phyloP scores from a whole-genome alignment of 1,140 invertebrate species.

The Aphidius ervi region DNA sequence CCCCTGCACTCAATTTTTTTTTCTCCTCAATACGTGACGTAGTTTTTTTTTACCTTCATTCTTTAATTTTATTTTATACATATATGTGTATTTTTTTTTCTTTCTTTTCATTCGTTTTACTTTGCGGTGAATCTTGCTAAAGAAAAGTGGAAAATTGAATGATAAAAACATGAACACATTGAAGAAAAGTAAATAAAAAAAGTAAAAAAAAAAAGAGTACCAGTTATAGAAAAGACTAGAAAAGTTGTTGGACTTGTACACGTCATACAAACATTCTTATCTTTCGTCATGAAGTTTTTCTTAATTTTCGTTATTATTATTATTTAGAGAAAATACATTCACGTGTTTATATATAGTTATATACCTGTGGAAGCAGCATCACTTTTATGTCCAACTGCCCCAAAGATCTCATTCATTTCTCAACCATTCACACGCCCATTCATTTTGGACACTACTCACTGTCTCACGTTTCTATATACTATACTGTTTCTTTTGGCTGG shows the following conservation, averaged over 20 bases:
- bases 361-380: background rate
- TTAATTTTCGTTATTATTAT: background rate
- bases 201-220: background rate
- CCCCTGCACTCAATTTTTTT: conserved; percentile 8
- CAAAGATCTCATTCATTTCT: conserved; percentile 27
- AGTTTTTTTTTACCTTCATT: conserved; percentile 11
- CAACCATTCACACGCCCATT: conserved; percentile 26
- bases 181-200: conserved; percentile 3
- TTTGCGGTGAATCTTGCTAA: conserved; percentile 1
- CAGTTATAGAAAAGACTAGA: too few species aligned
- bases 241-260: background rate
- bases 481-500: too few species aligned
- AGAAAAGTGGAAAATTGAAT: background rate
- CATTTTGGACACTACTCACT: conserved; percentile 12
- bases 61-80: conserved; percentile 7
- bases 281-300: conserved; percentile 6
- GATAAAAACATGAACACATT: too few species aligned
- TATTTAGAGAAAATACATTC: conserved; percentile 1
- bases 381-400: conserved; percentile 2
- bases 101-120: conserved; percentile 12
- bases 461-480: too few species aligned
- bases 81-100: background rate
- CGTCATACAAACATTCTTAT: conserved; percentile 7
- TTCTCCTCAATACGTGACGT: conserved; percentile 7
- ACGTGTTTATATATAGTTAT: too few species aligned